Evolutionary conservation across 2,797 vertebrate species (phyloP), one percentile per base, ranked within the genome.

Genomic region (Acanthurus lineatus): DNA sequence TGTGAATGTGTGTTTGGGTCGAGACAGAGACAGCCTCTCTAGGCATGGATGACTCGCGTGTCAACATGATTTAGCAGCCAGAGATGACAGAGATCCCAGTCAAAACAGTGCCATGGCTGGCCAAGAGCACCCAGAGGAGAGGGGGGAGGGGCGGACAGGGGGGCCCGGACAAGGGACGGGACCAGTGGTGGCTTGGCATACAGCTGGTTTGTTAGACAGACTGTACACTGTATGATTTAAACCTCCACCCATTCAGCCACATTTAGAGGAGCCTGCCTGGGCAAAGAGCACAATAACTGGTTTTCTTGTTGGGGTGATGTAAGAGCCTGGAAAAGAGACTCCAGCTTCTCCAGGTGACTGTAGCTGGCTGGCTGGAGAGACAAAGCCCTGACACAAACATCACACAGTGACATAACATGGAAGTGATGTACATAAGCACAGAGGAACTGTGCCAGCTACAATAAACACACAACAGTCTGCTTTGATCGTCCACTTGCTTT

Each of bases 71-170:
- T 90, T 81, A 78, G 63, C 86, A 90, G 92, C 91, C 94, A 95
- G 91, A 91, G 87, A 94, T 92, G 89, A 94, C 93, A 90, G 88
- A 89, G 88, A 88, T 87, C 85, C 85, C 87, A 91, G 88, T 93
- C 92, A 91, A 92, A 95, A 94, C 93, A 95, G 78, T 65, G 78
- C 66, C 83, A 77, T 69, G 81, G 79, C 82, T 79, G 69, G 82
- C 71, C 64, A 82, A 77, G 47, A 71, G 53, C 59, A 58, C n/a
- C 57, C 53, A 63, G 14, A 20, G 35, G 49, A 38, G 48, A 66
- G 68, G 6, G 57, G 20, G 44, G 9, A 54, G 20, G 44, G 9
- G 52, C 69, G 83, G 69, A 75, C 63, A 42, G 56, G 82, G 32
- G 72, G 88, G 84, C 67, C 77, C 52, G 17, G 68, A 68, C 76